Evolutionary conservation across 2,797 vertebrate genomes (phyloP), one percentile per base, ranked within the genome.

Genomic region (Tokudaia tokunoshimensis): DNA sequence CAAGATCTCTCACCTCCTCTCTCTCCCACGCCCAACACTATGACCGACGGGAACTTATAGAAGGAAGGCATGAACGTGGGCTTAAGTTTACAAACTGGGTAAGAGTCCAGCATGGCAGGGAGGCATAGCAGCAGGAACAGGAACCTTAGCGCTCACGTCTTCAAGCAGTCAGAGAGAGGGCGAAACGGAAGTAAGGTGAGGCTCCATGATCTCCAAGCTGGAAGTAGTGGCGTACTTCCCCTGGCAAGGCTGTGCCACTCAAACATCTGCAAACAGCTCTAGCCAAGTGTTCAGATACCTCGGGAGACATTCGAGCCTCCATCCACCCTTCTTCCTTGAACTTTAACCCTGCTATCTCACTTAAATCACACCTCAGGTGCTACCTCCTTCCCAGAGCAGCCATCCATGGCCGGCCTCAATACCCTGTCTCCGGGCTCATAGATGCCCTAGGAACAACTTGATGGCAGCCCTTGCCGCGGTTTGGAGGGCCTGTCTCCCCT

Each of bases 31-130:
- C 14, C 14, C 1, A 44, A 31, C 22, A 82, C 57, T 37, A 19
- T 10, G 4, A 17, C 37, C 13, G 29, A 41, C 2, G 9, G 8
- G 1, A 15, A 44, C 24, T 29, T 83, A 29, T 0, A 3, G n/a
- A 61, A 61, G 80, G n/a, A 81, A 59, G 55, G 26, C n/a, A n/a
- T 59, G 11, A 57, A 22, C 4, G 15, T 37, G n/a, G 79, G n/a
- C 55, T 82, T 37, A 24, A 41, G 55, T 7, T 59, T 82, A n/a
- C n/a, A 26, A 13, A 59, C 7, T 41, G 9, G n/a, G 20, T 24
- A 7, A 57, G 52, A 57, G 34, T 24, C 34, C 79, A 57, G 11
- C 20, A 22, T 37, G 10, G 55, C 0, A 0, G 22, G 6, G 22
- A 59, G 55, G n/a, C 3, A 9, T 15, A 7, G 50, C 3, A 1